Percentiles rank a stretch among this genome's conserved stretches.
Conservation (phyloP, 2,113 vertebrate genomes). For the Sphaerodactylus townsendi region DNA sequence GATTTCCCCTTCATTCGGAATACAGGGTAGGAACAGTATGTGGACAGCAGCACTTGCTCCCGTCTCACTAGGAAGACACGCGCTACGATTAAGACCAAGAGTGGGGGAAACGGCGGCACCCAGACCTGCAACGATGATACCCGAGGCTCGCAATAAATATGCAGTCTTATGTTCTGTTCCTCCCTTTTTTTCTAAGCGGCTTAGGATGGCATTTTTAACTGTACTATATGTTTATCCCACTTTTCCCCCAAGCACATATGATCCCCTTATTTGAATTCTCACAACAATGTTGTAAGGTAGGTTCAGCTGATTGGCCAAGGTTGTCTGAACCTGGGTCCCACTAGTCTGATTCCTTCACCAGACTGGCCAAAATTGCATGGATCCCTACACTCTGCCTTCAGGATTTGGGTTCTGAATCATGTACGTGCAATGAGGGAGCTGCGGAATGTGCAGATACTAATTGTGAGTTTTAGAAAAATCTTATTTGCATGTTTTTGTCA, state of each 20-base stretch:
- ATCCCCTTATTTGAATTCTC: too few species aligned
- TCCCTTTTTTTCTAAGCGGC: not conserved
- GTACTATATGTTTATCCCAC: not conserved
- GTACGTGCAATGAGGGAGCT: not conserved
- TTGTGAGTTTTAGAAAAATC: constrained; percentile 52
- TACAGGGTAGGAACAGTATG: too few species aligned
- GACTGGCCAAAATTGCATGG: not conserved
- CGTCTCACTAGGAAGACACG: too few species aligned
- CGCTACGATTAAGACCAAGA: too few species aligned
- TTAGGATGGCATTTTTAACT: not conserved
- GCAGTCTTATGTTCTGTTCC: not conserved
- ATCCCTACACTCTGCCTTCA: not conserved
- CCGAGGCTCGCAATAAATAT: not conserved
- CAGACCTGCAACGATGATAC: too few species aligned
- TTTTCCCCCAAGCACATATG: not conserved
- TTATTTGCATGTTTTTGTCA: constrained; percentile 40
- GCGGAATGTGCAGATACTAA: not conserved
- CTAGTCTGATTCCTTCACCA: too few species aligned
- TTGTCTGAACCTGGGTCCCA: too few species aligned
- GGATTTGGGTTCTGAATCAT: not conserved
- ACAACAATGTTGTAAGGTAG: too few species aligned
- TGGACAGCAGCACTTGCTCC: too few species aligned
- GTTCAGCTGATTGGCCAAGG: too few species aligned
- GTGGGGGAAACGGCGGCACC: not conserved
- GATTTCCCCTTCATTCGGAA: too few species aligned